Evolutionary conservation across 2,113 vertebrate species (phyloP).

Genomic region (Spea multiplicata): DNA sequence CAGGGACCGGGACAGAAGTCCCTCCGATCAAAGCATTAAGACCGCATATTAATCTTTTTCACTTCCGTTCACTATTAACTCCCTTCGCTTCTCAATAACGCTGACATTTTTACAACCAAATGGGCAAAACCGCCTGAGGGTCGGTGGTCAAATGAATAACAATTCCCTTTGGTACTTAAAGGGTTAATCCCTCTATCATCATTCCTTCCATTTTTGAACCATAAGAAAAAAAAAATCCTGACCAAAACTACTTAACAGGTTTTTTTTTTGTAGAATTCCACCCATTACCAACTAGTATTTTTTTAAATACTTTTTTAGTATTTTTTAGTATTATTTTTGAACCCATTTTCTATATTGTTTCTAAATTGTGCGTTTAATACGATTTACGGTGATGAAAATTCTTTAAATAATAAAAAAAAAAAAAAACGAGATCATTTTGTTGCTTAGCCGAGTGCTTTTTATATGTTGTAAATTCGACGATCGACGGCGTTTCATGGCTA

Average conservation of each 20-base stretch:
- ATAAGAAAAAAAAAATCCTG: too few relatives aligned
- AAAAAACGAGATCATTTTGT: constrained; percentile 26
- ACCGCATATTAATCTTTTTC: not conserved
- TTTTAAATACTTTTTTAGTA: too few relatives aligned
- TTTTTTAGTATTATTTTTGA: not conserved
- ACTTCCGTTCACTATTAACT: not conserved
- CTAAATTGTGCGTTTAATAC: constrained; percentile 17
- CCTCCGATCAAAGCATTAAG: not conserved
- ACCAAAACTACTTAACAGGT: too few relatives aligned
- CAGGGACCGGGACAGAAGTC: not conserved
- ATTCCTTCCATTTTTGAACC: too few relatives aligned
- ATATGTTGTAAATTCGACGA: constrained; percentile 33
- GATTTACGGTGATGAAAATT: constrained; percentile 1
- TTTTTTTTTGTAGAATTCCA: too few relatives aligned
- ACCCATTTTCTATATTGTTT: not conserved
- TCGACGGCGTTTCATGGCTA: constrained; percentile 26
- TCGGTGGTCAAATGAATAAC: too few relatives aligned
- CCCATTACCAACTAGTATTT: too few relatives aligned
- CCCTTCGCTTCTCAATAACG: not conserved
- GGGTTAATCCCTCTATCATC: too few relatives aligned
- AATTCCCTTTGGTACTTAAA: too few relatives aligned
- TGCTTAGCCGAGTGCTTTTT: constrained; percentile 33
- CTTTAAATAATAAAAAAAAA: not conserved
- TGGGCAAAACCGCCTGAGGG: too few relatives aligned
- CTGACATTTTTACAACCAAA: not conserved